These are phyloP conservation scores for Cryptomyrus ogoouensis DNA, from an alignment of 2,113 vertebrate species.

Conservation along the genomic window DNA sequence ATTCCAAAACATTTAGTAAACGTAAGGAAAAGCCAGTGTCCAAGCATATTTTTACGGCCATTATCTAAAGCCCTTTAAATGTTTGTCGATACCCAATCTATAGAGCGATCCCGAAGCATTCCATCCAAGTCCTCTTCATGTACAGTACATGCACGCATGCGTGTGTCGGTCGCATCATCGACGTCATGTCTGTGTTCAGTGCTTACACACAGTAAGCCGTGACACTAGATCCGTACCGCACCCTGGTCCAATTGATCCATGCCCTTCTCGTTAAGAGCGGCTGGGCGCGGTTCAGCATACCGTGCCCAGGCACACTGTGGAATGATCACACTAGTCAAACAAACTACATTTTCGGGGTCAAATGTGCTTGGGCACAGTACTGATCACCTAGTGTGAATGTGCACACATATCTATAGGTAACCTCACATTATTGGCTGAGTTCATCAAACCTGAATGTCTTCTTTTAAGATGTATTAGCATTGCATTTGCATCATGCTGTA, in stretches of 20 bases:
- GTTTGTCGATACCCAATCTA: not conserved
- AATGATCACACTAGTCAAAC: not conserved
- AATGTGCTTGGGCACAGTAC: not conserved
- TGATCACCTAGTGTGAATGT: too few relatives aligned
- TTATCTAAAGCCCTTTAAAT: not conserved
- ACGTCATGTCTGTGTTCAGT: not conserved
- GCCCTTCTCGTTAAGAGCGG: not conserved
- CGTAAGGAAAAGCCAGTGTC: too few relatives aligned
- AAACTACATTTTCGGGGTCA: not conserved
- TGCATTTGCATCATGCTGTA: too few relatives aligned
- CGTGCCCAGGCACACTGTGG: not conserved
- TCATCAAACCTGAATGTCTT: not conserved
- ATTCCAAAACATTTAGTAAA: not conserved
- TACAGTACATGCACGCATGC: not conserved
- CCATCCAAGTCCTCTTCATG: not conserved
- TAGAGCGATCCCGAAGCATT: not conserved
- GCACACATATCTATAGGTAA: not conserved
- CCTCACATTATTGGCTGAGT: not conserved
- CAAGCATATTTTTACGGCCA: not conserved
- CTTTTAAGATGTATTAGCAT: not conserved
- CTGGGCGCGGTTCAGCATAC: not conserved
- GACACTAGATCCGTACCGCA: too few relatives aligned
- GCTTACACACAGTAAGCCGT: not conserved
- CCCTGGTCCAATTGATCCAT: not conserved
- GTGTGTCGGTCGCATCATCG: not conserved